Evolutionary conservation across 2,797 vertebrate genomes (phyloP), one percentile per base, ranked within the genome.

Genomic region (Otus scops): DNA sequence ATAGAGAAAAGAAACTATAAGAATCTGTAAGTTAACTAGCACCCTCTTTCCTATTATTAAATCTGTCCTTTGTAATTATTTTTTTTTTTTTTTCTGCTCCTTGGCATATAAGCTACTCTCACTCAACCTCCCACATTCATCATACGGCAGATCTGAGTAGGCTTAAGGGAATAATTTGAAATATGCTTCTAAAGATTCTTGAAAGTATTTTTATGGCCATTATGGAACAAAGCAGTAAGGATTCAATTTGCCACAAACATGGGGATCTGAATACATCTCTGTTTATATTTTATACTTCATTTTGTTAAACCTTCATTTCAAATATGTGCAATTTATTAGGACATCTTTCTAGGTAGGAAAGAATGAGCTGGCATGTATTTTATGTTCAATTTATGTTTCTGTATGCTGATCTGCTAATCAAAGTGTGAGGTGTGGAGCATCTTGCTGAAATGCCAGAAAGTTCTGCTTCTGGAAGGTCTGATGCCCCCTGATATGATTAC

Each of bases 51-150:
- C 57, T 89, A 88, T 93, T 86, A 93, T 93, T 91, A 82, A 77
- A 87, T 95, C n/a, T 71, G 8, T 87, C 53, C 64, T 91, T 92
- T 90, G 83, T 94, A 2, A 47, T 87, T 28, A 16, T n/a, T 56
- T 57, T 64, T 56, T 64, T 61, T 71, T 68, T 34, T 38, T 51
- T 32, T 32, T 7, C 24, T 86, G 38, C 23, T 94, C 51, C 48
- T 94, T 89, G 75, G 51, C 88, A 67, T 92, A 81, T 71, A 92
- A 90, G 10, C 60, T 95, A 47, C 77, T 95, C 57, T 95, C 93
- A 92, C 92, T 95, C 86, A 97, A 71, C 75, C 92, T 96, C 92
- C 95, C 39, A 95, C 94, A 80, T 93, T 87, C 12, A 10, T 94
- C 92, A 93, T 83, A 87, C 13, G 10, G 63, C 88, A 94, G 56